phyloP scores from a whole-genome alignment of 2,113 vertebrate species.

The Thunnus thynnus region DNA sequence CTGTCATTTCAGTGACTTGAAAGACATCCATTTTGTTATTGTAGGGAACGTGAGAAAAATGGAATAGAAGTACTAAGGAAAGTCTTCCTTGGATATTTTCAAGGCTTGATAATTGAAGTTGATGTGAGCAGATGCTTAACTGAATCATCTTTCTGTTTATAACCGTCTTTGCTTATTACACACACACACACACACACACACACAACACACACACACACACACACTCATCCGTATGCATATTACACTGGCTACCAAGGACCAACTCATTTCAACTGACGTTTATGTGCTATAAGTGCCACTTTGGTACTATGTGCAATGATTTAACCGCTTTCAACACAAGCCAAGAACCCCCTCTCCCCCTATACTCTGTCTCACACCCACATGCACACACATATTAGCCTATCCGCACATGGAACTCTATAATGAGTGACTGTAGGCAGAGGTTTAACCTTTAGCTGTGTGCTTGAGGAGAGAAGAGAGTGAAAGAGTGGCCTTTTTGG shows the following conservation, averaged over 20 bases:
- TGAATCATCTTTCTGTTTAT: constrained; percentile 45
- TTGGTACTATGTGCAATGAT: constrained; percentile 68
- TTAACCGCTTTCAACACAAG: constrained; percentile 70
- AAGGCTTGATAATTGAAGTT: constrained; percentile 29
- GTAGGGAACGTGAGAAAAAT: neutral
- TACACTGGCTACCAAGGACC: constrained; percentile 46
- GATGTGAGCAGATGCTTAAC: constrained; percentile 37
- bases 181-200: constrained; percentile 8
- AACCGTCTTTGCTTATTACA: constrained; percentile 5
- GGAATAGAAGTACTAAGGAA: neutral
- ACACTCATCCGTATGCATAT: constrained; percentile 32
- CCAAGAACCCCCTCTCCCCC: constrained; percentile 55
- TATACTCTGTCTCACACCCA: constrained; percentile 37
- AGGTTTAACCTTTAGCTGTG: constrained; percentile 64
- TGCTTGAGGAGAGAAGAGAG: constrained; percentile 5
- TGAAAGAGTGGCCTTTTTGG: constrained; percentile 28
- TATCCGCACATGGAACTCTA: constrained; percentile 42
- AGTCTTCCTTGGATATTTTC: constrained; percentile 15
- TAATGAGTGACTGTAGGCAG: constrained; percentile 68
- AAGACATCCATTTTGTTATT: constrained; percentile 17
- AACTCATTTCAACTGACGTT: constrained; percentile 75
- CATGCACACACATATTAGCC: constrained; percentile 41
- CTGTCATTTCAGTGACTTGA: constrained; percentile 30
- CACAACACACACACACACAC: constrained; percentile 30
- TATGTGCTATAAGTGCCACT: constrained; percentile 79